phyloP scores from a whole-genome alignment of 1,140 invertebrate species.

The Leucophenga varia region DNA sequence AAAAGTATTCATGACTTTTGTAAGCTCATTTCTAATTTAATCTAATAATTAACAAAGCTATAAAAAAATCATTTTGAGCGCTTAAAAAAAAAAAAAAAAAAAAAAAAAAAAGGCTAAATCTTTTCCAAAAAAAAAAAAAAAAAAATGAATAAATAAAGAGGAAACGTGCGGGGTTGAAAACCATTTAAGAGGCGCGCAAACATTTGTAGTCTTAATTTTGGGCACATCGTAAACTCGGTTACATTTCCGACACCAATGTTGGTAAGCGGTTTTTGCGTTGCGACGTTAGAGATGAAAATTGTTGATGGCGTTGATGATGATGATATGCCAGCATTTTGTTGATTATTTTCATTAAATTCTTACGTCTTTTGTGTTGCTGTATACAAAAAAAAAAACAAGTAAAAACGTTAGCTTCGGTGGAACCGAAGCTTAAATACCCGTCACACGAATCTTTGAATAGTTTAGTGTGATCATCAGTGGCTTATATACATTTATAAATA shows the following conservation, averaged over 20 bases:
- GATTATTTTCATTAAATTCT: conserved; percentile 55
- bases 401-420: too few species aligned
- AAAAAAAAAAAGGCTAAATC: conserved; percentile 10
- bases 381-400: too few species aligned
- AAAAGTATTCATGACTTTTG: too few species aligned
- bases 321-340: conserved; percentile 24
- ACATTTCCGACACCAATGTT: conserved; percentile 25
- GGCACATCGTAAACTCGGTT: conserved; percentile 52
- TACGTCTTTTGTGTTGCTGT: conserved; percentile 41
- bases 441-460: too few species aligned
- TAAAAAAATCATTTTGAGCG: conserved; percentile 37
- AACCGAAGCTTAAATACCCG: too few species aligned
- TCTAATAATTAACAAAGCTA: conserved; percentile 50
- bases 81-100: too few species aligned
- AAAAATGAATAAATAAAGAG: conserved; percentile 11
- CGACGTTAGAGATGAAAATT: conserved; percentile 2
- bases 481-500: too few species aligned
- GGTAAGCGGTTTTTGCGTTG: too few species aligned
- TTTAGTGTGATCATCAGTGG: too few species aligned
- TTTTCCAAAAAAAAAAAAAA: conserved; percentile 13
- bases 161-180: conserved; percentile 2
- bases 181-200: conserved; percentile 48
- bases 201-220: conserved; percentile 54
- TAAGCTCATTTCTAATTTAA: conserved; percentile 43
- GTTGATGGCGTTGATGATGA: not conserved